These are phyloP conservation scores for Peromyscus melanophrys DNA, from an alignment of 2,797 vertebrate genomes.

Conservation along the genomic window DNA sequence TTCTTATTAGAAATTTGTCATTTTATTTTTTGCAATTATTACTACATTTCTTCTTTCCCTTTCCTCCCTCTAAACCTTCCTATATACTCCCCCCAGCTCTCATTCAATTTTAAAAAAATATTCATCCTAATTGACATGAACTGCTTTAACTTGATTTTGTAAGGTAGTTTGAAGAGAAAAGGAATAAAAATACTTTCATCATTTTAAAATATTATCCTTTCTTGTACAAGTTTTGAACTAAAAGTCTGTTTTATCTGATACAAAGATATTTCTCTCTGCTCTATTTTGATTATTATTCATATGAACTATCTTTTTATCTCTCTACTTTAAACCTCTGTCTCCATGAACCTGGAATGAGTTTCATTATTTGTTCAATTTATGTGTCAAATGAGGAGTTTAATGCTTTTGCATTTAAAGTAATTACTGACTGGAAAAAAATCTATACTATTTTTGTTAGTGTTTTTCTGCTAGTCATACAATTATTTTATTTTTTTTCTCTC, in stretches of 20 bases:
- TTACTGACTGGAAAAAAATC: neutral
- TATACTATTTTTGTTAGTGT: neutral
- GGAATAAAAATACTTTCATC: neutral
- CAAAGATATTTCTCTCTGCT: neutral
- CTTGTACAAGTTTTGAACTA: neutral
- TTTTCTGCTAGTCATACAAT: neutral
- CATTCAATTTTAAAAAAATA: neutral
- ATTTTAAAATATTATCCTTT: neutral
- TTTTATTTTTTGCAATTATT: neutral
- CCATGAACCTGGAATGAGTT: neutral
- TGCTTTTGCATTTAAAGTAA: neutral
- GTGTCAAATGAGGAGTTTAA: neutral
- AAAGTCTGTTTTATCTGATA: neutral
- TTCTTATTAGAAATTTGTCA: neutral
- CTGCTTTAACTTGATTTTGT: neutral
- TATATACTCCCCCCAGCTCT: too few species aligned
- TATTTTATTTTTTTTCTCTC: neutral
- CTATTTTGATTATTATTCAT: neutral
- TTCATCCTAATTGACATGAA: slow-evolving; percentile 1
- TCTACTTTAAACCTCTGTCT: neutral
- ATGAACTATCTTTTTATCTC: neutral
- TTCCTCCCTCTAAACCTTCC: neutral
- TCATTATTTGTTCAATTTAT: neutral
- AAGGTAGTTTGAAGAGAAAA: neutral
- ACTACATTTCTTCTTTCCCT: neutral